Evolutionary conservation across 2,888 invertebrate genomes (phyloP).

Genomic region (Eudasyphora cyanicolor): DNA sequence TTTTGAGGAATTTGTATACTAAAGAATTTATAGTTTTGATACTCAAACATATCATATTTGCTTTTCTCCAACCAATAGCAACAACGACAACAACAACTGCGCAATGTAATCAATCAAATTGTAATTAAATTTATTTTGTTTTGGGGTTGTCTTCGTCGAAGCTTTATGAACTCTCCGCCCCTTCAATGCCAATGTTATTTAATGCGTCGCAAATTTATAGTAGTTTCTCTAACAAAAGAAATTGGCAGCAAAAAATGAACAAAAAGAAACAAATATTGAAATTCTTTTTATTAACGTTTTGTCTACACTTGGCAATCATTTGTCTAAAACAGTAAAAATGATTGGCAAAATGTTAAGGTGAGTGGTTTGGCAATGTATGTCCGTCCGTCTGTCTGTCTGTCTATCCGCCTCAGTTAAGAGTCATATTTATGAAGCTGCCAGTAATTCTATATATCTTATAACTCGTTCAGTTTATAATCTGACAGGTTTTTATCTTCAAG

Average conservation of each 20-base stretch:
- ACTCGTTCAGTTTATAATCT: conserved; percentile 28
- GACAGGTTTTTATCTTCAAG: conserved; percentile 24
- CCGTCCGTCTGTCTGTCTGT: too few species aligned
- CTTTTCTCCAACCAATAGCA: neutral
- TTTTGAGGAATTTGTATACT: neutral
- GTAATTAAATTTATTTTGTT: conserved; percentile 14
- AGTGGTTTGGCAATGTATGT: neutral
- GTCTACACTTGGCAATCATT: neutral
- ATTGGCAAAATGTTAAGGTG: conserved; percentile 23
- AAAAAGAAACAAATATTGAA: too few species aligned
- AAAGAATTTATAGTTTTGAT: neutral
- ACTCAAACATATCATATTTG: neutral
- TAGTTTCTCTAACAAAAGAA: conserved; percentile 24
- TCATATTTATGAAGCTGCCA: too few species aligned
- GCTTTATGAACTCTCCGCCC: neutral
- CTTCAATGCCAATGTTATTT: neutral
- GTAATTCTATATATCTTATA: neutral
- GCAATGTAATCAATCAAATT: conserved; percentile 23
- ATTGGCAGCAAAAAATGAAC: too few species aligned
- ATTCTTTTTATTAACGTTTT: neutral
- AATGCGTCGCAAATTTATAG: neutral
- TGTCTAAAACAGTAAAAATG: conserved; percentile 2
- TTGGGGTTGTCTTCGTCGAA: too few species aligned
- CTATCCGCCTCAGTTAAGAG: too few species aligned
- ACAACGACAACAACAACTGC: neutral